These are phyloP conservation scores for Montipora sp. DNA, from an alignment of 64 coral and sea anemone species.

Conservation along the genomic window DNA sequence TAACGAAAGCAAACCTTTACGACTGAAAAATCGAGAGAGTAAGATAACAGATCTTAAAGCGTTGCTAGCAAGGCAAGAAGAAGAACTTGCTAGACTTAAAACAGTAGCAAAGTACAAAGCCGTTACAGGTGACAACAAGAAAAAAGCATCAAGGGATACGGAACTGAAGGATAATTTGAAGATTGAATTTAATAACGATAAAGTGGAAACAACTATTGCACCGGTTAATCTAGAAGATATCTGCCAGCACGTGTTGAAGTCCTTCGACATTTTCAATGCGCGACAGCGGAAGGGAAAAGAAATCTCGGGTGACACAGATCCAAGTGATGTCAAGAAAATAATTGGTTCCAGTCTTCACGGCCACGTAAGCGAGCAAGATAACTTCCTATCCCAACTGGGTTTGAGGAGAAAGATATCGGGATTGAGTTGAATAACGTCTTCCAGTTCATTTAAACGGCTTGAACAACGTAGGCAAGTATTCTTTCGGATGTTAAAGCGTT, in stretches of 20 bases:
- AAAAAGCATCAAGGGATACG: neutral
- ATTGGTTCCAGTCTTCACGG: too few relatives aligned
- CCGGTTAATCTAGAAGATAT: constrained; percentile 31
- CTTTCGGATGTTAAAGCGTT: too few relatives aligned
- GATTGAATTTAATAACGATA: neutral
- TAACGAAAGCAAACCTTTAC: neutral
- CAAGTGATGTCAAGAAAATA: neutral
- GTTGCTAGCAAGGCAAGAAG: constrained; percentile 23
- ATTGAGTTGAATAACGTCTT: neutral
- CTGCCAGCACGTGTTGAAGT: constrained; percentile 37
- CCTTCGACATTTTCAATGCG: constrained; percentile 36
- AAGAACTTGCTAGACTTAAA: constrained; percentile 25
- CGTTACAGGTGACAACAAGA: neutral
- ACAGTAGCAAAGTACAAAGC: neutral
- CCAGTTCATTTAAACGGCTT: neutral
- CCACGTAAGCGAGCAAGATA: neutral
- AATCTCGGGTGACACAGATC: neutral
- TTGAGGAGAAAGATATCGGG: neutral
- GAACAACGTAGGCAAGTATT: neutral
- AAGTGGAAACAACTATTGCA: neutral
- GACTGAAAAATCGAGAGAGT: neutral
- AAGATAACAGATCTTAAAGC: constrained; percentile 47
- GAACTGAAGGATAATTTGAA: neutral
- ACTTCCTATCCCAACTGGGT: constrained; percentile 28
- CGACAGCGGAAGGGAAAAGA: neutral